Conservation (phyloP, 2,113 vertebrate species). For the Solenodon paradoxus region DNA sequence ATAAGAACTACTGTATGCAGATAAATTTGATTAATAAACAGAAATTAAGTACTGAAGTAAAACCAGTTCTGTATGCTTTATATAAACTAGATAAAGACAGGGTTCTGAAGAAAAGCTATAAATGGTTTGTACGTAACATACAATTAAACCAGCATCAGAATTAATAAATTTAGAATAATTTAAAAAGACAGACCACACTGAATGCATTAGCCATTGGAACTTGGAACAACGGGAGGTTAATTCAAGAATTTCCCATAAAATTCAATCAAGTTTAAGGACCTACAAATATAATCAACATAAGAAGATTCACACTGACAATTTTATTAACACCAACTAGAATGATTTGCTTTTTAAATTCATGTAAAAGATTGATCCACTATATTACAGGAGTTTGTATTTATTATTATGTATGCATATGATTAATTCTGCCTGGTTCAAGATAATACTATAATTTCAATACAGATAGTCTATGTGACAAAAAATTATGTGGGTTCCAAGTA, state of each 20-base stretch:
- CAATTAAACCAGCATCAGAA: neutral
- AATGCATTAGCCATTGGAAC: neutral
- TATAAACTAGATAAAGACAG: neutral
- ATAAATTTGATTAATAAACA: neutral
- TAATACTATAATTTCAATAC: conserved; percentile 29
- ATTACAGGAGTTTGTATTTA: neutral
- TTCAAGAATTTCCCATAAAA: neutral
- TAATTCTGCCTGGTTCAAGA: neutral
- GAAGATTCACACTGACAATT: conserved; percentile 10
- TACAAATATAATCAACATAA: conserved; percentile 15
- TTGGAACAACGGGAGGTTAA: neutral
- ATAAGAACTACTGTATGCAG: neutral
- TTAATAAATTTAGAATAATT: neutral
- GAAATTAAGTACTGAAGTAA: neutral
- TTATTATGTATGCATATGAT: conserved; percentile 36
- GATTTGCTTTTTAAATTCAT: neutral
- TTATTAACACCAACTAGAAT: conserved; percentile 20
- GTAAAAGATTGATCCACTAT: neutral
- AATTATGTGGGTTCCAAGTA: neutral
- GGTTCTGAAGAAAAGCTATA: neutral
- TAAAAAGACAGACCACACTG: neutral
- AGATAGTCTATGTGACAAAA: conserved; percentile 11
- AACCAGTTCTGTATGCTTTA: neutral
- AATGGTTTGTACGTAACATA: neutral
- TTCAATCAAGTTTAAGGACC: conserved; percentile 18